Evolutionary conservation across 2,888 invertebrate genomes (phyloP).

Genomic region (Nycteola revayana): DNA sequence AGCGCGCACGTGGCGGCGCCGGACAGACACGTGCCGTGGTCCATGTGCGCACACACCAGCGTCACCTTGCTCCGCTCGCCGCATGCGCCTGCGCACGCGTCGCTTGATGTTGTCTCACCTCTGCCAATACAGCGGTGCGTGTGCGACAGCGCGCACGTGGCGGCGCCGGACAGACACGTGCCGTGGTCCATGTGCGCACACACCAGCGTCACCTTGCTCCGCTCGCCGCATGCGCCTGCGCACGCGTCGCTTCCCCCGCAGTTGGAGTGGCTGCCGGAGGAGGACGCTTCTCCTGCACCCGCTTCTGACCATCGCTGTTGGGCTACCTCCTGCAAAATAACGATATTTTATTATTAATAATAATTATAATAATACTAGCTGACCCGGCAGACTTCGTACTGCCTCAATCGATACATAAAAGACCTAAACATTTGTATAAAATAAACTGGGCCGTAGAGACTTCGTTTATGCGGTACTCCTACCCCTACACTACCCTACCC

Average conservation of each 20-base stretch:
- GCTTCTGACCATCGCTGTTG: constrained; percentile 64
- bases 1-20: background rate
- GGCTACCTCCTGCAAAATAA: constrained; percentile 64
- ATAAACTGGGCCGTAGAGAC: too few relatives aligned
- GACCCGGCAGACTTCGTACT: too few relatives aligned
- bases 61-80: too few relatives aligned
- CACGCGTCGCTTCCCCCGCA: constrained; percentile 47
- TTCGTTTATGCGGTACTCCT: too few relatives aligned
- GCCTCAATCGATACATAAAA: too few relatives aligned
- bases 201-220: constrained; percentile 61
- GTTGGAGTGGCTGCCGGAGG: constrained; percentile 44
- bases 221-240: constrained; percentile 51
- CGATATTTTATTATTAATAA: too few relatives aligned
- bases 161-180: constrained; percentile 52
- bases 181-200: constrained; percentile 74
- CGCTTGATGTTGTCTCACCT: constrained; percentile 59
- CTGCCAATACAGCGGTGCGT: constrained; percentile 70
- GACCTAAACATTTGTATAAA: too few relatives aligned
- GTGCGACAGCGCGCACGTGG: constrained; percentile 71
- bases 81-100: constrained; percentile 46
- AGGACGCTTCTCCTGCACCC: constrained; percentile 59
- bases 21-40: background rate
- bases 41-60: background rate
- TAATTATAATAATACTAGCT: too few relatives aligned
- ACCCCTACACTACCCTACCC: too few relatives aligned